Evolutionary conservation across 2,113 vertebrate species (phyloP).

Genomic region (Pavo muticus): DNA sequence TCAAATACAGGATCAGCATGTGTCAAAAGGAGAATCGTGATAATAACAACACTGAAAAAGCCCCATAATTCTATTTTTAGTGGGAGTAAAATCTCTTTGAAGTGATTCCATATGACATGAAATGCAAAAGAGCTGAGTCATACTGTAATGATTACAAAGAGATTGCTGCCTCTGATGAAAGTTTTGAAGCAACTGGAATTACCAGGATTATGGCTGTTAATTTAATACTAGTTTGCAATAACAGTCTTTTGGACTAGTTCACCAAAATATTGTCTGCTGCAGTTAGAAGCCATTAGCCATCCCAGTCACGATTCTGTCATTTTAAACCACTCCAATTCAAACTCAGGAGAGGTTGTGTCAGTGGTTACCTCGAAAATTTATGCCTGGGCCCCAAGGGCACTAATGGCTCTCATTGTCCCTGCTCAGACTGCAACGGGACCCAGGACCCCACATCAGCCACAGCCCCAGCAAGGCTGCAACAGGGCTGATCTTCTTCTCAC

Average conservation of each 20-base stretch:
- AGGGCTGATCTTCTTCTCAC: not conserved
- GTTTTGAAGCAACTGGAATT: not conserved
- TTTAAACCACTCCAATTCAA: not conserved
- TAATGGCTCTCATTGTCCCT: not conserved
- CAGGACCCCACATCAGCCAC: not conserved
- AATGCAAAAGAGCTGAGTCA: conserved; percentile 38
- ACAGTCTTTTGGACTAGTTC: not conserved
- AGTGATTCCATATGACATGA: not conserved
- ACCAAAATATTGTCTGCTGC: not conserved
- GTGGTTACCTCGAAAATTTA: not conserved
- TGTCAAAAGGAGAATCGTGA: conserved; percentile 12
- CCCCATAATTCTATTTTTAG: not conserved
- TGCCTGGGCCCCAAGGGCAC: not conserved
- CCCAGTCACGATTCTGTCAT: not conserved
- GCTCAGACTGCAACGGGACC: accelerated
- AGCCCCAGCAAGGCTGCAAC: accelerated
- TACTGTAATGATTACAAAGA: not conserved
- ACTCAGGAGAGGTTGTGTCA: not conserved
- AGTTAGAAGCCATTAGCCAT: not conserved
- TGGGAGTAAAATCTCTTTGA: not conserved
- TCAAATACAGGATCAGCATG: conserved; percentile 1
- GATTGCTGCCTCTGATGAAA: not conserved
- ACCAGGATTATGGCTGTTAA: not conserved
- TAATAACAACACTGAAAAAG: conserved; percentile 17
- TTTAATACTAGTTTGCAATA: not conserved